Evolutionary conservation across 2,888 invertebrate species (phyloP).

Genomic region (Selenia dentaria): DNA sequence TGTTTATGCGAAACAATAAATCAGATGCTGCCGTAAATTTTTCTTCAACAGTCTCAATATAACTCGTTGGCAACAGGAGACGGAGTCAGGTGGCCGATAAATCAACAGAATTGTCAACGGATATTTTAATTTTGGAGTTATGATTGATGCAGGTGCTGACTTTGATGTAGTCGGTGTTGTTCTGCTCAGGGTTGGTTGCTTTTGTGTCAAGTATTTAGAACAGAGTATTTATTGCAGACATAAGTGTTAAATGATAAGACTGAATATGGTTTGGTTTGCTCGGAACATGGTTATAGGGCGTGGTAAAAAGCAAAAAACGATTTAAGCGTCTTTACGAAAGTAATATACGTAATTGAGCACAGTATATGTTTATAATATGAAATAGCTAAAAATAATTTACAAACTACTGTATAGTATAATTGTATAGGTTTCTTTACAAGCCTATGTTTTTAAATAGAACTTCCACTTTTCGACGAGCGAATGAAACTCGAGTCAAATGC

Average conservation of each 20-base stretch:
- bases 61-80: slow-evolving; percentile 62
- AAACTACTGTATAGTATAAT: too few species aligned
- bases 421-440: too few species aligned
- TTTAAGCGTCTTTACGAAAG: too few species aligned
- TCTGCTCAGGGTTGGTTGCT: slow-evolving; percentile 7
- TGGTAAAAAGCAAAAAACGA: too few species aligned
- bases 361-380: too few species aligned
- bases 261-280: too few species aligned
- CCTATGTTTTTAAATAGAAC: too few species aligned
- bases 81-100: slow-evolving; percentile 61
- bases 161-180: slow-evolving; percentile 32
- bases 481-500: too few species aligned
- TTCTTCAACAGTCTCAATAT: slow-evolving; percentile 45
- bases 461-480: too few species aligned
- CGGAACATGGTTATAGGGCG: too few species aligned
- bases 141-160: slow-evolving; percentile 31
- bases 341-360: too few species aligned
- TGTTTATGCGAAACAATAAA: slow-evolving; percentile 54
- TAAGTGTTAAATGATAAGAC: background rate
- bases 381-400: too few species aligned
- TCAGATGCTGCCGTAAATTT: slow-evolving; percentile 53
- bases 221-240: slow-evolving; percentile 5
- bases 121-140: slow-evolving; percentile 34
- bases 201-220: slow-evolving; percentile 14
- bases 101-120: slow-evolving; percentile 49